Base-by-base conservation (phyloP, 2,113 vertebrate species). In the Tenebrosternarchus preto region DNA sequence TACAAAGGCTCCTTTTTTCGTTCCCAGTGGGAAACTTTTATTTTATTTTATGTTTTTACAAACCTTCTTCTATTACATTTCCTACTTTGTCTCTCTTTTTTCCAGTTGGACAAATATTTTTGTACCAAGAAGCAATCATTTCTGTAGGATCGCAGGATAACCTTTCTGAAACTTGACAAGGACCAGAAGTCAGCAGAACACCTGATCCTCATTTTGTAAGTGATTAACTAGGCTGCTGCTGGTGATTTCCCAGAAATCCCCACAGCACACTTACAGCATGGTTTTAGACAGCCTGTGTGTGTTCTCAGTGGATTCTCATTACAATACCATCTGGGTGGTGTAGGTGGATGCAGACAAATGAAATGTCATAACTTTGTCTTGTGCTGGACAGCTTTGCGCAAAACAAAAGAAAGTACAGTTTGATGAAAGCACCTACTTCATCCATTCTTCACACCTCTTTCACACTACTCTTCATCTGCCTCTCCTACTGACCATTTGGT, bases 81-180 rank as follows among this genome's bases (percentile, higher is more conserved):
- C 4, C 70, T 39, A 61, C 73, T 84, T 77, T 4, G 0, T 82
- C 12, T 46, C 63, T 20, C 5, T 68, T 60, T 36, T 66, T 71
- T 72, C 31, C 77, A 82, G 63, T 77, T 78, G 68, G 20, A 78
- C 70, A 81, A 84, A 84, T 82, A 84, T 84, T 84, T 82, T 67
- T 17, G 56, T 63, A 73, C 76, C 33, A 16, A 61, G 46, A 31
- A 2, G 53, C 78, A 27, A 83, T 80, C 19, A 24, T 60, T 80
- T 84, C 36, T 50, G 22, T 46, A 43, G 22, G 73, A 59, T 36
- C 77, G 56, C 78, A 77, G 55, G 72, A 81, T 77, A 78, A 29
- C 36, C 70, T 78, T 85, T 61, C 55, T 73, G 55, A 76, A 81
- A 39, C 39, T 79, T 70, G 72, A 81, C 64, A 60, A 46, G 25